phyloP scores from a whole-genome alignment of 2,888 invertebrate species.

The Pachydiplax longipennis region DNA sequence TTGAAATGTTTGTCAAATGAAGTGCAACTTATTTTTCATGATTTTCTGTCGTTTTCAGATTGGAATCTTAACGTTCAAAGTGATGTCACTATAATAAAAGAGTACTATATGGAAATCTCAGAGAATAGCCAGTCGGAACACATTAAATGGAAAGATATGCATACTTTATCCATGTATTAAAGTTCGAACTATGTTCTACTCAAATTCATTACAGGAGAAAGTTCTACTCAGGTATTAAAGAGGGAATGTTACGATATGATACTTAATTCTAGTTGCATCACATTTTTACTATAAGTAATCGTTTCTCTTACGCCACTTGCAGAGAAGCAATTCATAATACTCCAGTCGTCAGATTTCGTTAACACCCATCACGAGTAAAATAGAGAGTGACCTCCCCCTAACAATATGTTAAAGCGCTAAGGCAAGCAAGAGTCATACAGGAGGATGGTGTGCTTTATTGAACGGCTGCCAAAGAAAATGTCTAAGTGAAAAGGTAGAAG shows the following conservation, averaged over 20 bases:
- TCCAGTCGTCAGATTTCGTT: background rate
- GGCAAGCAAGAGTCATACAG: background rate
- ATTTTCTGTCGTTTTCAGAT: too few relatives aligned
- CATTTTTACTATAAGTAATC: background rate
- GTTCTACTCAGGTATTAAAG: too few relatives aligned
- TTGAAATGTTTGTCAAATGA: too few relatives aligned
- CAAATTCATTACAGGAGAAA: too few relatives aligned
- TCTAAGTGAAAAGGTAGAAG: background rate
- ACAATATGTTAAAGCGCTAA: background rate
- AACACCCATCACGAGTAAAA: background rate
- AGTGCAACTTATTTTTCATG: too few relatives aligned
- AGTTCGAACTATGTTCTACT: too few relatives aligned
- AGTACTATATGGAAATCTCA: too few relatives aligned
- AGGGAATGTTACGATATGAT: background rate
- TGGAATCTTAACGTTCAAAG: too few relatives aligned
- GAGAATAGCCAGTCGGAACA: too few relatives aligned
- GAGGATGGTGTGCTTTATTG: constrained; percentile 4
- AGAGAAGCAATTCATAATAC: background rate
- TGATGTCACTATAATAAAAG: too few relatives aligned
- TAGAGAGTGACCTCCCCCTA: background rate
- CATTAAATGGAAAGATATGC: too few relatives aligned
- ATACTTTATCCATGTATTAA: too few relatives aligned
- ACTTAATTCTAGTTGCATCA: background rate
- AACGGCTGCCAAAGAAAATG: background rate
- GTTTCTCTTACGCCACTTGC: background rate